These are phyloP conservation scores for Drosophila pandora DNA, from an alignment of 1,140 invertebrate species.

Conservation along the genomic window DNA sequence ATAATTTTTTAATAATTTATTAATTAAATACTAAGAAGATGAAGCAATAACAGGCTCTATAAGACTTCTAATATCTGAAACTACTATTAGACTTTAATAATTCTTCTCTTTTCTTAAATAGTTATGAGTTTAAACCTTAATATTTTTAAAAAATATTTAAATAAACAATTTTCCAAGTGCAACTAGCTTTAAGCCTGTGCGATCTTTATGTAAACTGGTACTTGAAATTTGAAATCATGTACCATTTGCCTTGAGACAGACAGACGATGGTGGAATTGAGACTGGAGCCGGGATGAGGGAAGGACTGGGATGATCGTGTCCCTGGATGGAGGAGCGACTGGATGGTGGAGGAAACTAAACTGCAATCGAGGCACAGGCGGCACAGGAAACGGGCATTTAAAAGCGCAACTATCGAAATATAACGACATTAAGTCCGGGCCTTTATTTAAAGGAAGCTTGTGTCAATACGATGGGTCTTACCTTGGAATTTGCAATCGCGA, in stretches of 20 bases:
- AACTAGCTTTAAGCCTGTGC: constrained; percentile 49
- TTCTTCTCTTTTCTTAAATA: too few species aligned
- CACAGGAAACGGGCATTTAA: constrained; percentile 81
- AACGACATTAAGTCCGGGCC: constrained; percentile 63
- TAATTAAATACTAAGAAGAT: background rate
- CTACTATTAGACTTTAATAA: too few species aligned
- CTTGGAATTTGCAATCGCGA: constrained; percentile 65
- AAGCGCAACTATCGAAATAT: constrained; percentile 77
- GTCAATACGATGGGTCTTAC: constrained; percentile 68
- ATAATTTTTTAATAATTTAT: background rate
- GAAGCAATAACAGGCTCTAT: too few species aligned
- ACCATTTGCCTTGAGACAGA: constrained; percentile 78
- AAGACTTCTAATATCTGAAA: too few species aligned
- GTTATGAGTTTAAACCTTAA: background rate
- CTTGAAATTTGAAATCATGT: constrained; percentile 83
- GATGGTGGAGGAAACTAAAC: background rate
- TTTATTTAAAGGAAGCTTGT: constrained; percentile 75
- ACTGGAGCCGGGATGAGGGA: constrained; percentile 13
- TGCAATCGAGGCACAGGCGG: constrained; percentile 24
- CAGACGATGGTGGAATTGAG: constrained; percentile 34
- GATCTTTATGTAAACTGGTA: constrained; percentile 80
- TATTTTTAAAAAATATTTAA: background rate
- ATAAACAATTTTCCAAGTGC: constrained; percentile 8
- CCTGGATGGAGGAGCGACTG: constrained; percentile 54
- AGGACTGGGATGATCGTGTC: constrained; percentile 64